Conservation (phyloP, 2,797 vertebrate species). For the Xenopus petersii region DNA sequence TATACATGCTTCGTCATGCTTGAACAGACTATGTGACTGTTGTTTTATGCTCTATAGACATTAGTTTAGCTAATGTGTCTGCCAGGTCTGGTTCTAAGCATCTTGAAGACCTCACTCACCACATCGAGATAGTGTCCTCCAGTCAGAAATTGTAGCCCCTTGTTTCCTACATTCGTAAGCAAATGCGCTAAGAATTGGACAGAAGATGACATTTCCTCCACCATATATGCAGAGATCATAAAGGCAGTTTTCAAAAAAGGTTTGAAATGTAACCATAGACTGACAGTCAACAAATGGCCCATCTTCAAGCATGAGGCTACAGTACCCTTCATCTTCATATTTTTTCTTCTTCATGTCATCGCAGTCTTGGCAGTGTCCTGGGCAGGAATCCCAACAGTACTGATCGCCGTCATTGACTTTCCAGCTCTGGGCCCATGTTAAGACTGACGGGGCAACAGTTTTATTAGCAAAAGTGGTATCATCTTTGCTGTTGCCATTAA, state of each 20-base stretch:
- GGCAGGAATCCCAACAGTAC: conserved; percentile 62
- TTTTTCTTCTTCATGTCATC: background rate
- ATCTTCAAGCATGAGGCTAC: conserved; percentile 60
- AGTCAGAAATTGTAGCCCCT: conserved; percentile 51
- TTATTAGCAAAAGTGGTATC: conserved; percentile 58
- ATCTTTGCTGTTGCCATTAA: conserved; percentile 57
- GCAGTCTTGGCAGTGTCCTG: conserved; percentile 61
- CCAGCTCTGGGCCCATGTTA: conserved; percentile 67
- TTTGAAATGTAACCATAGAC: conserved; percentile 36
- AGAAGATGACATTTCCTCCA: conserved; percentile 62
- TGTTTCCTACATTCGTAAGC: conserved; percentile 62
- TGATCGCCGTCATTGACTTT: conserved; percentile 56
- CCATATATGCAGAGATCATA: conserved; percentile 70
- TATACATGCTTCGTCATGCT: no score
- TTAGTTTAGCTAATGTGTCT: no score
- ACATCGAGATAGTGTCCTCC: conserved; percentile 56
- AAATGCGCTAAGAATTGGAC: conserved; percentile 64
- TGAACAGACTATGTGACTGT: no score
- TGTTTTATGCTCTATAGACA: no score
- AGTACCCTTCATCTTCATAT: conserved; percentile 50
- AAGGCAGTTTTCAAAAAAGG: conserved; percentile 68
- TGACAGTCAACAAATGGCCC: conserved; percentile 71
- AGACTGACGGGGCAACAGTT: background rate
- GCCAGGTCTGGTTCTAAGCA: no score
- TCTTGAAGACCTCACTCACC: background rate